Evolutionary conservation across 2,113 vertebrate genomes (phyloP), one percentile per base, ranked within the genome.

Genomic region (Coracopsis vasa): DNA sequence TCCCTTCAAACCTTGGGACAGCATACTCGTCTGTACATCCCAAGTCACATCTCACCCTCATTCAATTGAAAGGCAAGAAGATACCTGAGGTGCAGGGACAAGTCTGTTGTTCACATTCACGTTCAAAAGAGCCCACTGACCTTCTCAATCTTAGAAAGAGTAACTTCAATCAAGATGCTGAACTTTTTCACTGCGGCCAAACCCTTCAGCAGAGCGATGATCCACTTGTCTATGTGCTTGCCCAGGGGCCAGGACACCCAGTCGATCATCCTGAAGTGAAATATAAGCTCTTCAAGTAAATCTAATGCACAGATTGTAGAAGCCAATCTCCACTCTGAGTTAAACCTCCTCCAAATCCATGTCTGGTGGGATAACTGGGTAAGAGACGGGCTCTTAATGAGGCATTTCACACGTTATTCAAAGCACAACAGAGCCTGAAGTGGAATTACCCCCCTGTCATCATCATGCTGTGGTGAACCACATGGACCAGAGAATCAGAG

Each of bases 191-290:
- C 98, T 0, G 98, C 98, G 1, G 98, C 98, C 97, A 98, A 91
- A 53, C 98, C 98, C 95, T 98, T 98, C 73, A 98, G 95, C 79
- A 98, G 90, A 19, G 98, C 98, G 45, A 98, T 98, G 91, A 98
- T 98, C 98, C 98, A 98, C 91, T 98, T 98, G 97, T 98, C 98
- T 92, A 98, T 98, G 94, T 98, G 98, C 96, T 98, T 98, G 50
- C 98, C 98, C 88, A 98, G 78, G 28, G 98, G 98, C 98, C 98
- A 98, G 5, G 98, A 98, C 64, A 98, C 97, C 98, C 98, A 98
- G 88, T 98, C 98, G 7, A 98, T 98, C 98, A 98, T 98, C 95
- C 98, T 98, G 96, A 75, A 96, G 97, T 13, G 15, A 90, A 79
- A 97, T 14, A 71, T 31, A 70, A 90, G 84, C 48, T 78, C 16